phyloP scores from a whole-genome alignment of 1,140 invertebrate genomes.

The Caenorhabditis elegans region DNA sequence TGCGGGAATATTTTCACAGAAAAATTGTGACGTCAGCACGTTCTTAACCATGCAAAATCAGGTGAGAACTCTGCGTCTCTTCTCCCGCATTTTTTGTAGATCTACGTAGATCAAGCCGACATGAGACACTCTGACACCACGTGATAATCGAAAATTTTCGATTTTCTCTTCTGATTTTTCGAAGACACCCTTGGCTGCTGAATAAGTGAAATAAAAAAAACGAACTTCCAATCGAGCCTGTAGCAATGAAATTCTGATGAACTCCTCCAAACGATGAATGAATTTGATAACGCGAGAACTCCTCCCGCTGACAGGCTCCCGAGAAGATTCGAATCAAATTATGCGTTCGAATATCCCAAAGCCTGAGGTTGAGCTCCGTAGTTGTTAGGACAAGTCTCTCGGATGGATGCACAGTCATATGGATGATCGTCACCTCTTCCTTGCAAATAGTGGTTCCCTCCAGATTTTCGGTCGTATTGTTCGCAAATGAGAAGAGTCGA shows the following conservation, averaged over 20 bases:
- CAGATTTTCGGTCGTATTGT: background rate
- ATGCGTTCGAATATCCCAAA: background rate
- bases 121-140: too few species aligned
- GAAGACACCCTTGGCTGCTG: too few species aligned
- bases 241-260: background rate
- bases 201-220: background rate
- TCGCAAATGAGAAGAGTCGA: background rate
- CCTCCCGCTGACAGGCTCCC: background rate
- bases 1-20: too few species aligned
- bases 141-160: too few species aligned
- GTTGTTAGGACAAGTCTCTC: background rate
- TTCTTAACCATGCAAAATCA: too few species aligned
- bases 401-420: background rate
- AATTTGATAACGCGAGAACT: background rate
- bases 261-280: background rate
- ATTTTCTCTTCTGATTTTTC: too few species aligned
- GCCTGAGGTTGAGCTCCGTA: background rate
- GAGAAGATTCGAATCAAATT: background rate
- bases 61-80: too few species aligned
- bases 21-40: too few species aligned
- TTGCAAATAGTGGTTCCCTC: background rate
- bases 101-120: too few species aligned
- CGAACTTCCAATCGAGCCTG: constrained; percentile 1
- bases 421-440: background rate
- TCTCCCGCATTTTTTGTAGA: too few species aligned